Percentiles rank a stretch among this genome's conserved stretches.
These are phyloP conservation scores for Ryuthela nishihirai DNA, from an alignment of 2,888 invertebrate species.

Conservation along the genomic window DNA sequence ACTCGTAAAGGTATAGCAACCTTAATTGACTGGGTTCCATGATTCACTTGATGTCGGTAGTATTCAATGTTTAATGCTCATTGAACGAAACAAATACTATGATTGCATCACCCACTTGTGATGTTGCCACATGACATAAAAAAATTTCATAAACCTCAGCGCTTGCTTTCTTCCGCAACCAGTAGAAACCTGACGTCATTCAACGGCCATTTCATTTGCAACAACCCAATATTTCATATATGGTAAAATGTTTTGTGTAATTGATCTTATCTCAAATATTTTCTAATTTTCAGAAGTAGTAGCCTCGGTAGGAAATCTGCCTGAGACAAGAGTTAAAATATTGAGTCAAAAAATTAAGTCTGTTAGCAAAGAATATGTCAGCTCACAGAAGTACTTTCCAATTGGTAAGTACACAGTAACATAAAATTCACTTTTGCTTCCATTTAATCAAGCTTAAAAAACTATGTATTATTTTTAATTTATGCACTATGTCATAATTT, in stretches of 20 bases:
- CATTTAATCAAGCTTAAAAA: neutral
- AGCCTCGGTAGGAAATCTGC: slow-evolving; percentile 16
- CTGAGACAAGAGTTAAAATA: slow-evolving; percentile 53
- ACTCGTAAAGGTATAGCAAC: too few relatives aligned
- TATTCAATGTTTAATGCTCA: too few relatives aligned
- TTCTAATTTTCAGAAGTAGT: slow-evolving; percentile 44
- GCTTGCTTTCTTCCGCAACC: too few relatives aligned
- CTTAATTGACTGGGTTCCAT: too few relatives aligned
- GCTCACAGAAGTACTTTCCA: slow-evolving; percentile 83
- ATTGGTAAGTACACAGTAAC: slow-evolving; percentile 62
- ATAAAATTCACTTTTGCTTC: slow-evolving; percentile 1
- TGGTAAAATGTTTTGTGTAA: neutral
- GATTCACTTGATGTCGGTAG: too few relatives aligned
- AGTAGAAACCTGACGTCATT: too few relatives aligned
- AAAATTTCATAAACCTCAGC: too few relatives aligned
- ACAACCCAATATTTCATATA: neutral
- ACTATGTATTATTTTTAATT: neutral
- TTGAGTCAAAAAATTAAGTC: slow-evolving; percentile 64
- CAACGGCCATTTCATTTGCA: neutral
- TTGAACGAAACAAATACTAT: too few relatives aligned
- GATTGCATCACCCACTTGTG: too few relatives aligned
- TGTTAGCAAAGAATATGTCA: slow-evolving; percentile 71
- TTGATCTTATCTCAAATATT: neutral
- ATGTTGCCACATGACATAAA: too few relatives aligned
- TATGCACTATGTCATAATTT: neutral